Conservation (phyloP, 2,113 vertebrate species). For the Heptranchias perlo region DNA sequence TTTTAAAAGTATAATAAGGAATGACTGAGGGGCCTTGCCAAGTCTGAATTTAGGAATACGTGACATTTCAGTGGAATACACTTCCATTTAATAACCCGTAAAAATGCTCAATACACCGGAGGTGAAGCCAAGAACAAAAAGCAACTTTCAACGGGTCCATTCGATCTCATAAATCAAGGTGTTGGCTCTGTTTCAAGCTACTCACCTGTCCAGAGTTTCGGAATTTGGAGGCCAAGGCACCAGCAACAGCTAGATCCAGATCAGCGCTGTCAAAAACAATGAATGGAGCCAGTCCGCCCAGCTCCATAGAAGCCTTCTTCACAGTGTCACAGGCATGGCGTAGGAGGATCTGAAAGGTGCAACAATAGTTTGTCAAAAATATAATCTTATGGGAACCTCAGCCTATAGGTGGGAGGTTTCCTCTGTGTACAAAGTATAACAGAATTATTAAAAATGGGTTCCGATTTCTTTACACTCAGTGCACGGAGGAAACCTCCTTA, state of each 20-base stretch:
- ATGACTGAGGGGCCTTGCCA: not conserved
- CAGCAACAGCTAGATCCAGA: constrained; percentile 73
- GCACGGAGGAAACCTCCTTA: not conserved
- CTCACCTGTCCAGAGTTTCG: constrained; percentile 89
- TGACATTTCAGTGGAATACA: not conserved
- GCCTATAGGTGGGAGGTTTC: not conserved
- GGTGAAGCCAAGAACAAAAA: not conserved
- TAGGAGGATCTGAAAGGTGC: constrained; percentile 65
- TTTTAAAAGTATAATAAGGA: not conserved
- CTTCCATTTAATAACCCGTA: not conserved
- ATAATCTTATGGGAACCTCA: not conserved
- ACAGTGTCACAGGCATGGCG: constrained; percentile 75
- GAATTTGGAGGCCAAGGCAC: constrained; percentile 84
- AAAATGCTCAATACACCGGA: not conserved
- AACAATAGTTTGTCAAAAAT: not conserved
- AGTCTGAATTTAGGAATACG: not conserved
- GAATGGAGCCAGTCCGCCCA: constrained; percentile 90
- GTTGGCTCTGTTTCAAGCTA: not conserved
- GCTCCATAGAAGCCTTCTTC: constrained; percentile 91
- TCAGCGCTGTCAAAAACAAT: constrained; percentile 90
- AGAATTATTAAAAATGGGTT: not conserved
- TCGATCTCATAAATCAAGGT: not conserved
- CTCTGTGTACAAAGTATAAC: not conserved
- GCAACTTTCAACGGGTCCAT: not conserved
- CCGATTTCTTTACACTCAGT: not conserved